Percentiles rank a stretch among this genome's conserved stretches.
phyloP scores from a whole-genome alignment of 2,888 invertebrate genomes.

The Siphonodentalium dalli region DNA sequence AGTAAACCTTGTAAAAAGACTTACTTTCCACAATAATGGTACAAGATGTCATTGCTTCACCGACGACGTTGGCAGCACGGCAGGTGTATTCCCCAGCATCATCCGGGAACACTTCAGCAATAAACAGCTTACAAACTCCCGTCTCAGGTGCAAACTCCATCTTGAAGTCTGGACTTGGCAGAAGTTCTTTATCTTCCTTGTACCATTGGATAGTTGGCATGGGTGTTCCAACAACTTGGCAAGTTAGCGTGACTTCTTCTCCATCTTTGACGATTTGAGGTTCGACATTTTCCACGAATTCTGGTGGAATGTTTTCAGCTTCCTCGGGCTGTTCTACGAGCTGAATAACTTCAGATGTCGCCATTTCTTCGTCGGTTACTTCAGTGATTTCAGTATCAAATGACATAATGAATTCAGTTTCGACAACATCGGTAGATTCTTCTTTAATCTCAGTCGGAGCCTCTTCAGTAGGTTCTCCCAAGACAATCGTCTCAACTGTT shows the following conservation, averaged over 20 bases:
- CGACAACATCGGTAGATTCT: constrained; percentile 30
- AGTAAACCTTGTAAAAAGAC: constrained; percentile 8
- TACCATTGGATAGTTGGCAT: constrained; percentile 57
- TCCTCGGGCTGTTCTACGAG: constrained; percentile 38
- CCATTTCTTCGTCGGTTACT: constrained; percentile 20
- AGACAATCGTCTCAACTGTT: constrained; percentile 29
- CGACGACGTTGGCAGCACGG: constrained; percentile 91
- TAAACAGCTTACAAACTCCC: constrained; percentile 78
- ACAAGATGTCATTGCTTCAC: constrained; percentile 86
- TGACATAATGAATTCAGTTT: neutral
- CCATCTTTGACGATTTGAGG: constrained; percentile 57
- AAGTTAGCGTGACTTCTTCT: constrained; percentile 46
- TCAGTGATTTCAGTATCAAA: constrained; percentile 16
- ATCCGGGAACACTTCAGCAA: constrained; percentile 95
- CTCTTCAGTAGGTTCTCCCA: constrained; percentile 33
- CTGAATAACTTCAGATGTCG: constrained; percentile 9
- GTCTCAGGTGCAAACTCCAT: constrained; percentile 49
- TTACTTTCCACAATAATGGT: constrained; percentile 57
- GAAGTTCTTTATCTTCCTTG: constrained; percentile 45
- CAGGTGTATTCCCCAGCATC: constrained; percentile 97
- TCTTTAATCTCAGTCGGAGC: constrained; percentile 34
- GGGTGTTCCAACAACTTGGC: constrained; percentile 54
- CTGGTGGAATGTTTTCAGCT: constrained; percentile 50
- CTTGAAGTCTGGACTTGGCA: constrained; percentile 48
- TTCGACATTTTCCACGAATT: constrained; percentile 56